These are phyloP conservation scores for Labeo rohita DNA, from an alignment of 2,113 vertebrate genomes.

Conservation along the genomic window DNA sequence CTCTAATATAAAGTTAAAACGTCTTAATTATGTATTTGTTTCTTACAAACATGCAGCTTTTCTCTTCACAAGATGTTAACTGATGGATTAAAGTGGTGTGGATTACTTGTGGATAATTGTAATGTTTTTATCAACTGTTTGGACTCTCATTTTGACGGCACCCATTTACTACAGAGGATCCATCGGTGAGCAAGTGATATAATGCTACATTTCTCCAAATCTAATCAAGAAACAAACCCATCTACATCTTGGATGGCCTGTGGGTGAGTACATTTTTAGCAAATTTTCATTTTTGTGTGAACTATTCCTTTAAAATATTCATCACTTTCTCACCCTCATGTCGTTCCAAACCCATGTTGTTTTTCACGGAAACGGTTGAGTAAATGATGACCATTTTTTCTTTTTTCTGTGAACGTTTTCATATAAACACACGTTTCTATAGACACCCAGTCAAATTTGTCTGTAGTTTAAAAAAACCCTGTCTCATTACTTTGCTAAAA, in stretches of 20 bases:
- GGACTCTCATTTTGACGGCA: not conserved
- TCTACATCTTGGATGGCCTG: no score
- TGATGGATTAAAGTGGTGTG: no score
- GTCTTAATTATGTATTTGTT: no score
- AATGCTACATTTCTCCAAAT: no score
- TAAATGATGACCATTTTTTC: not conserved
- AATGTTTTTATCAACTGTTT: not conserved
- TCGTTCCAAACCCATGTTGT: not conserved
- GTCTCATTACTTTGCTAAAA: conserved; percentile 28
- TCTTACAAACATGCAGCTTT: no score
- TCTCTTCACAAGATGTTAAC: no score
- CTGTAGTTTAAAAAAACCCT: not conserved
- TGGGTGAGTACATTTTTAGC: no score
- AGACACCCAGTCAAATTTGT: not conserved
- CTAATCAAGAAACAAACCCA: no score
- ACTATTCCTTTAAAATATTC: conserved; percentile 21
- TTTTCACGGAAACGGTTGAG: not conserved
- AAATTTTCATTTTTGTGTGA: no score
- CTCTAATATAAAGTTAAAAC: no score
- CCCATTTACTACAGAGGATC: not conserved
- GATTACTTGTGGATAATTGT: no score
- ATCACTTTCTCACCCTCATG: not conserved
- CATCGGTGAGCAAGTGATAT: no score
- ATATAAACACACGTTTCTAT: conserved; percentile 8
- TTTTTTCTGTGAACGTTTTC: not conserved